phyloP scores from a whole-genome alignment of 2,113 vertebrate species.

The Mus pahari region DNA sequence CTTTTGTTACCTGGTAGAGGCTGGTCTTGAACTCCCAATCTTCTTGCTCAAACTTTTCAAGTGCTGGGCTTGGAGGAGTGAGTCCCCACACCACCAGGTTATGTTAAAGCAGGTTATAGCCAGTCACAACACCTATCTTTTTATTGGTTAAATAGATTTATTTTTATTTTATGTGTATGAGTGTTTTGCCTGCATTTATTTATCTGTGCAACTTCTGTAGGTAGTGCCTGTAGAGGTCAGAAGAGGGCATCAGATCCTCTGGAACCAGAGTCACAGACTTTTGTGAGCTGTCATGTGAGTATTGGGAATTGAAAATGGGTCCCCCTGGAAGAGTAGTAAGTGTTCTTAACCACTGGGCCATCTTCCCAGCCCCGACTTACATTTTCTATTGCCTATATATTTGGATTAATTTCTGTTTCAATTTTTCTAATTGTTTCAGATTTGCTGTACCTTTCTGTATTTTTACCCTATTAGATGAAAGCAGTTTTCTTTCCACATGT shows the following conservation, averaged over 20 bases:
- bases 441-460: not conserved
- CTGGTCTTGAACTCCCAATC: not conserved
- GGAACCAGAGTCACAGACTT: not conserved
- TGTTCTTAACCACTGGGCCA: not conserved
- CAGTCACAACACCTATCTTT: not conserved
- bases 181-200: not conserved
- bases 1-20: not conserved
- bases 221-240: not conserved
- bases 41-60: not conserved
- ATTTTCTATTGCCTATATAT: not conserved
- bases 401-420: not conserved
- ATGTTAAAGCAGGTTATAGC: not conserved
- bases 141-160: not conserved
- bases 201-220: not conserved
- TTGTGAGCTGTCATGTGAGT: not conserved
- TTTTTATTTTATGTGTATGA: not conserved
- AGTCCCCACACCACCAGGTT: not conserved
- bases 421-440: not conserved
- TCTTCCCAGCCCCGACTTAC: not conserved
- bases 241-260: not conserved
- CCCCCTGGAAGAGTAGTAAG: not conserved
- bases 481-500: not conserved
- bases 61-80: not conserved
- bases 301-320: not conserved
- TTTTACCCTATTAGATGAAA: not conserved